A percentile compares a stretch with the other conserved stretches of the same genome.
Evolutionary conservation across 2,888 invertebrate species (phyloP).

Genomic region (Agrilus mali): DNA sequence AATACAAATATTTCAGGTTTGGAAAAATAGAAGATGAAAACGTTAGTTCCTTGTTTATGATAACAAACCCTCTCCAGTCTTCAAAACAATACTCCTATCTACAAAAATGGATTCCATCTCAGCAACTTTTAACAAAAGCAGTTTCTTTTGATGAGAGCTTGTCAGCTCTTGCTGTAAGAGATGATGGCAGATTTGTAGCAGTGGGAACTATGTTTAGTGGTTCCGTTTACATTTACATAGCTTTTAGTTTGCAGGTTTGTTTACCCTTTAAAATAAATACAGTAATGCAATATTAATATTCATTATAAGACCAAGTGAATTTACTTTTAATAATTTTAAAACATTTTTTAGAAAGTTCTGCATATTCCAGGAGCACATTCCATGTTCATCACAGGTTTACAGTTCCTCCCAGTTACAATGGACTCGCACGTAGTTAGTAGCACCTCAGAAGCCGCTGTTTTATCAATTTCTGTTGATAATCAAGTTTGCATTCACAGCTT

Average conservation of each 20-base stretch:
- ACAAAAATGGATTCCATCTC: conserved; percentile 65
- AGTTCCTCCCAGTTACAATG: conserved; percentile 69
- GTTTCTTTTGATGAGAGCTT: conserved; percentile 60
- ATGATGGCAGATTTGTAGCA: conserved; percentile 86
- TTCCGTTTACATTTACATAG: conserved; percentile 78
- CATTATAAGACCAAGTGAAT: not conserved
- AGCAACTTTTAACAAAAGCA: conserved; percentile 42
- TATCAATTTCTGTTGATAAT: conserved; percentile 94
- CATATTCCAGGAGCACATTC: conserved; percentile 78
- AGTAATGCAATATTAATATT: conserved; percentile 5
- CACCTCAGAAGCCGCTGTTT: conserved; percentile 72
- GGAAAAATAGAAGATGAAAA: conserved; percentile 56
- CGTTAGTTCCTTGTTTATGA: conserved; percentile 57
- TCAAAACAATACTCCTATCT: conserved; percentile 62
- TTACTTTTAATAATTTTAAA: conserved; percentile 5
- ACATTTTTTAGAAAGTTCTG: conserved; percentile 54
- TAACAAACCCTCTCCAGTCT: conserved; percentile 68
- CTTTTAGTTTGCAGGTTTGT: conserved; percentile 76
- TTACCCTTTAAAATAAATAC: not conserved
- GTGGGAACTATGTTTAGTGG: conserved; percentile 91
- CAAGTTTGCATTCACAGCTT: conserved; percentile 80
- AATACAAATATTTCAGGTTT: conserved; percentile 39
- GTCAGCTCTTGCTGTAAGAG: conserved; percentile 74
- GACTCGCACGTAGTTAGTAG: conserved; percentile 62
- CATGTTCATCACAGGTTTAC: conserved; percentile 94